A percentile compares a stretch with the other conserved stretches of the same genome.
These are phyloP conservation scores for Mohoua ochrocephala DNA, from an alignment of 2,113 vertebrate genomes.

Conservation along the genomic window DNA sequence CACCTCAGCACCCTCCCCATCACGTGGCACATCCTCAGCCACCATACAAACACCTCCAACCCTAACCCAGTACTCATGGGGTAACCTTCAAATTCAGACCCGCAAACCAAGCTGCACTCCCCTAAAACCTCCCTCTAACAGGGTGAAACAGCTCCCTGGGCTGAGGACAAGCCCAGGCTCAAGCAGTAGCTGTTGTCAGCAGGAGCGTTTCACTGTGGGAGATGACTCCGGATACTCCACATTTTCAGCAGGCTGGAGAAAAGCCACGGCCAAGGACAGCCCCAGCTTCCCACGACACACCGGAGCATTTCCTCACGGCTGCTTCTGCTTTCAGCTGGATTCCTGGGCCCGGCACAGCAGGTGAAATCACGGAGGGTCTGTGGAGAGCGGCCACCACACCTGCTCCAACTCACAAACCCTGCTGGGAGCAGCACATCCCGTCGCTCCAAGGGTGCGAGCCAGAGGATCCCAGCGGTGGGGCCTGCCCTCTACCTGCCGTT, in stretches of 20 bases:
- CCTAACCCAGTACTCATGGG: accelerated
- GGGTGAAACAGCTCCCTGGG: not conserved
- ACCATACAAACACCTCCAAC: not conserved
- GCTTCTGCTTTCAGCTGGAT: not conserved
- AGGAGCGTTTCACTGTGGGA: not conserved
- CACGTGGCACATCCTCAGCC: not conserved
- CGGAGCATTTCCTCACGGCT: not conserved
- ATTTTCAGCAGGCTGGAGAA: not conserved
- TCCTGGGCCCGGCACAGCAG: not conserved
- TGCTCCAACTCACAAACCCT: accelerated
- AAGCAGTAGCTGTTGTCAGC: not conserved
- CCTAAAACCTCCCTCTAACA: not conserved
- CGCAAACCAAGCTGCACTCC: not conserved
- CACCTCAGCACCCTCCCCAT: not conserved
- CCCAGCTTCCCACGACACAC: not conserved
- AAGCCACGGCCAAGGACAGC: accelerated
- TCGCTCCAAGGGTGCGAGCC: accelerated
- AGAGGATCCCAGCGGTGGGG: not conserved
- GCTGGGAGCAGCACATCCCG: not conserved
- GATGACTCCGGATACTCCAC: not conserved
- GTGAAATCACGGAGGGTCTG: accelerated
- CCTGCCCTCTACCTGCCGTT: conserved; percentile 44
- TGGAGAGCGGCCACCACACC: accelerated
- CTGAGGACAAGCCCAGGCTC: not conserved
- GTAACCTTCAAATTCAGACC: not conserved